Conservation (phyloP, 1,140 invertebrate genomes). For the Paracyclopina nana region DNA sequence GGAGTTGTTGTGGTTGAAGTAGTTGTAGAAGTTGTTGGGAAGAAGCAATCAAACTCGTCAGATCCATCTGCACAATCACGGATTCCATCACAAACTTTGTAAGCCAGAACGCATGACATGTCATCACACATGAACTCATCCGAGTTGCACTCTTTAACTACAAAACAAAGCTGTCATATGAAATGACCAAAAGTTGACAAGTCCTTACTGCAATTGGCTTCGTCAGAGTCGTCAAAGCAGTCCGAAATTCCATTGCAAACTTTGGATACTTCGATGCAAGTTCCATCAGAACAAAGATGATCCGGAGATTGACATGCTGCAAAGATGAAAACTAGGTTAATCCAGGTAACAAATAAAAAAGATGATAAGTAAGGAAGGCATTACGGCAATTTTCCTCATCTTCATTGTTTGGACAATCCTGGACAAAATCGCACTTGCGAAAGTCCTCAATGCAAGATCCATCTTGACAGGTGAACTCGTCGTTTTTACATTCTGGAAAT, state of each 20-base stretch:
- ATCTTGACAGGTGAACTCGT: background rate
- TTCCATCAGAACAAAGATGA: background rate
- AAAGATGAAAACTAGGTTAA: background rate
- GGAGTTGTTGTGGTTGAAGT: too few relatives aligned
- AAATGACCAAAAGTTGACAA: too few relatives aligned
- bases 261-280: background rate
- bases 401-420: background rate
- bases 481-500: background rate
- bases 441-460: background rate
- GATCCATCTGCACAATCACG: background rate
- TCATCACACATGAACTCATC: too few relatives aligned
- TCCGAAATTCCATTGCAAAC: background rate
- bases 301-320: background rate
- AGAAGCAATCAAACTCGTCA: conserved; percentile 1
- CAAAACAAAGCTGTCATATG: background rate
- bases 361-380: too few relatives aligned
- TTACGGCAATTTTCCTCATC: background rate
- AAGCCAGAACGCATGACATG: too few relatives aligned
- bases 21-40: too few relatives aligned
- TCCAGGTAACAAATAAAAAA: background rate
- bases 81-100: background rate
- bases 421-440: background rate
- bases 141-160: background rate
- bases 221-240: background rate
- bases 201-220: background rate